Evolutionary conservation across 2,797 vertebrate genomes (phyloP).

Genomic region (Silurus aristotelis): DNA sequence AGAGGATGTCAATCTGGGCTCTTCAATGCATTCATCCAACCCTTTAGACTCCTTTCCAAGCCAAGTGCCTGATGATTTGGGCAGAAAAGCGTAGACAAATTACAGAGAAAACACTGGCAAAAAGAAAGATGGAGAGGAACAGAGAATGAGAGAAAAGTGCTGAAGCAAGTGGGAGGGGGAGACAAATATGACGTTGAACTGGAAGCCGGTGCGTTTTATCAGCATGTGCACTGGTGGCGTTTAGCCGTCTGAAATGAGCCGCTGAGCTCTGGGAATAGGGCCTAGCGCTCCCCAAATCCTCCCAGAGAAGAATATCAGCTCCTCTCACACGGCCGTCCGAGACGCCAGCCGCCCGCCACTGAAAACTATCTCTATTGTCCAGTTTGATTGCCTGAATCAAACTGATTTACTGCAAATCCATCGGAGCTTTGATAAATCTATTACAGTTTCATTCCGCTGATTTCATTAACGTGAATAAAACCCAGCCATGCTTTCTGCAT

Average conservation of each 20-base stretch:
- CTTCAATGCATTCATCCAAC: slow-evolving; percentile 15
- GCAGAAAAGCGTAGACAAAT: not conserved
- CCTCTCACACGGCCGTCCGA: slow-evolving; percentile 91
- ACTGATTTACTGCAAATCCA: slow-evolving; percentile 99
- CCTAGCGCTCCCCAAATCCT: slow-evolving; percentile 86
- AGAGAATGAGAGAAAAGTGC: slow-evolving; percentile 26
- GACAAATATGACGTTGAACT: slow-evolving; percentile 85
- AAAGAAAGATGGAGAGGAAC: slow-evolving; percentile 47
- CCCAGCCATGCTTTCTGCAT: slow-evolving; percentile 99
- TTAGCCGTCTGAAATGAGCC: slow-evolving; percentile 89
- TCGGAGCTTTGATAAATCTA: slow-evolving; percentile 99
- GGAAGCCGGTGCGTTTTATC: slow-evolving; percentile 93
- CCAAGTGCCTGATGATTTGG: slow-evolving; percentile 24
- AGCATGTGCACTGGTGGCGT: slow-evolving; percentile 89
- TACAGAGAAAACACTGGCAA: slow-evolving; percentile 19
- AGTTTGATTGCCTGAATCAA: slow-evolving; percentile 99
- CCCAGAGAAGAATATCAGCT: slow-evolving; percentile 93
- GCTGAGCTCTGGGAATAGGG: slow-evolving; percentile 88
- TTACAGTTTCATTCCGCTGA: slow-evolving; percentile 99
- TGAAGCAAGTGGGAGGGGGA: slow-evolving; percentile 58
- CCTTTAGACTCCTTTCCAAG: not conserved
- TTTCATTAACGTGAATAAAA: slow-evolving; percentile 99
- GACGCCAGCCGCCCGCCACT: slow-evolving; percentile 87
- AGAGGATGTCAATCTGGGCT: slow-evolving; percentile 1
- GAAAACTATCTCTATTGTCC: slow-evolving; percentile 99